Conservation (phyloP, 1,140 invertebrate genomes). For the Halictus rubicundus region DNA sequence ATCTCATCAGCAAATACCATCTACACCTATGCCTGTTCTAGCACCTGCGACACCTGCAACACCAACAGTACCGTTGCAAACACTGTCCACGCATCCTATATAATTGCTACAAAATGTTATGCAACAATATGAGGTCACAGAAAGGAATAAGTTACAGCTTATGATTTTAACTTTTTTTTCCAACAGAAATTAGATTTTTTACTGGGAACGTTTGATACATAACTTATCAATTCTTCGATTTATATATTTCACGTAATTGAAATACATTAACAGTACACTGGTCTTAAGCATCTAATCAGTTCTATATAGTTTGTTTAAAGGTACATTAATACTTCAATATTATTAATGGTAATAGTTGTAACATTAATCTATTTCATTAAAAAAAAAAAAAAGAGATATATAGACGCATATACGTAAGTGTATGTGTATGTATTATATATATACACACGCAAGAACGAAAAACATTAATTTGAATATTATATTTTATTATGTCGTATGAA, state of each 20-base stretch:
- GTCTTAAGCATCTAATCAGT: background rate
- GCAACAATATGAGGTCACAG: background rate
- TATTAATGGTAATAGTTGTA: background rate
- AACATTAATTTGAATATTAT: conserved; percentile 9
- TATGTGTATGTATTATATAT: background rate
- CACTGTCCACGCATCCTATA: conserved; percentile 61
- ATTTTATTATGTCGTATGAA: conserved; percentile 5
- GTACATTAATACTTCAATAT: conserved; percentile 7
- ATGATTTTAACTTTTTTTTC: conserved; percentile 26
- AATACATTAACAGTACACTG: conserved; percentile 3
- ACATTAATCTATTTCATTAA: conserved; percentile 6
- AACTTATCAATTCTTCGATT: conserved; percentile 31
- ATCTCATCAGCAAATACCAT: conserved; percentile 72
- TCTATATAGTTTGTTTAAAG: background rate
- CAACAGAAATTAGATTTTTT: conserved; percentile 37
- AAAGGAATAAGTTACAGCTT: conserved; percentile 29
- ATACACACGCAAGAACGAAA: background rate
- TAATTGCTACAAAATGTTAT: conserved; percentile 48
- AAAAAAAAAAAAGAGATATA: background rate
- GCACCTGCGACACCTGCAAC: conserved; percentile 67
- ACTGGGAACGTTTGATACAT: conserved; percentile 21
- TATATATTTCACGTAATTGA: background rate
- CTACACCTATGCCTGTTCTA: conserved; percentile 73
- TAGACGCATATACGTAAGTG: background rate
- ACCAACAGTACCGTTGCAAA: conserved; percentile 69